Evolutionary conservation across 1,140 invertebrate genomes (phyloP).

Genomic region (Lasaia peninsularis): DNA sequence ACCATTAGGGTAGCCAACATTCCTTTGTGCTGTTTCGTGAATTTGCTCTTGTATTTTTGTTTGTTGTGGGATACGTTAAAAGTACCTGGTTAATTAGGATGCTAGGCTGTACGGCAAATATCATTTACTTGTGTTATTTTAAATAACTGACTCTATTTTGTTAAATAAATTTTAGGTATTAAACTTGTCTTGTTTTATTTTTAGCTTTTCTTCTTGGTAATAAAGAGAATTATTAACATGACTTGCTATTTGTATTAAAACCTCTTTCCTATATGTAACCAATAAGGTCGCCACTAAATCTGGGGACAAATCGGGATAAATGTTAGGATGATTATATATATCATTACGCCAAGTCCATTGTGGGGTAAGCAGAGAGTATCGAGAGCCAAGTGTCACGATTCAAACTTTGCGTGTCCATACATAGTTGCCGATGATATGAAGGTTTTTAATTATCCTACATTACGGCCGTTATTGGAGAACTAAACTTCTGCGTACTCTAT

Average conservation of each 20-base stretch:
- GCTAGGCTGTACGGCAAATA: constrained; percentile 74
- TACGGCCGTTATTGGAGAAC: no score
- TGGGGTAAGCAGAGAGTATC: no score
- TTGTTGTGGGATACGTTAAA: constrained; percentile 69
- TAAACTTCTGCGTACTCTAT: no score
- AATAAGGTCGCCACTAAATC: no score
- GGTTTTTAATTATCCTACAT: no score
- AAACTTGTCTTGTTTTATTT: constrained; percentile 53
- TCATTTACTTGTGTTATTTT: constrained; percentile 76
- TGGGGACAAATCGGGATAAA: no score
- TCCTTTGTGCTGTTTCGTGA: constrained; percentile 72
- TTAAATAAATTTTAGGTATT: constrained; percentile 77
- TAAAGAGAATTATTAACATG: constrained; percentile 26
- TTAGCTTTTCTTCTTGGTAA: constrained; percentile 25
- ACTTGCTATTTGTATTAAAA: constrained; percentile 14
- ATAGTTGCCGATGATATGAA: no score
- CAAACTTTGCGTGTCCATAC: no score
- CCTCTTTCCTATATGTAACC: neutral
- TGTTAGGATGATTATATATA: no score
- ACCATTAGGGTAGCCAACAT: constrained; percentile 66
- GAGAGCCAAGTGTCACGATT: no score
- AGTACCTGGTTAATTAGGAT: constrained; percentile 76
- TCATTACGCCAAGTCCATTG: no score
- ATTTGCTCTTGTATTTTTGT: constrained; percentile 54
- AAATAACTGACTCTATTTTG: constrained; percentile 77